These are phyloP conservation scores for Acromyrmex echinatior DNA, from an alignment of 1,140 invertebrate genomes.

Conservation along the genomic window DNA sequence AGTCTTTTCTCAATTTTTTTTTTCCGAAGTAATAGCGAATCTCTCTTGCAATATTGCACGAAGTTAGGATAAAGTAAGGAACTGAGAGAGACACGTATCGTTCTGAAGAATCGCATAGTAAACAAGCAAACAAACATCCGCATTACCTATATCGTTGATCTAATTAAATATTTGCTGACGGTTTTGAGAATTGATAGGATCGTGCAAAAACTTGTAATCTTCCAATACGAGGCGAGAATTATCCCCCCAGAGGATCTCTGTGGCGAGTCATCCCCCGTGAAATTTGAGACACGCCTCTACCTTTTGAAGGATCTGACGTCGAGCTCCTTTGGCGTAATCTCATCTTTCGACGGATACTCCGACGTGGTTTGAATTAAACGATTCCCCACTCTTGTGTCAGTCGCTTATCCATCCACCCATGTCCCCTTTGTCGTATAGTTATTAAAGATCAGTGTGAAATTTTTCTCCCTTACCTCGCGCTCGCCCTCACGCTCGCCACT, in stretches of 20 bases:
- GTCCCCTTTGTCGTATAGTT: constrained; percentile 51
- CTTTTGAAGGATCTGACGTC: constrained; percentile 32
- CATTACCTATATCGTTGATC: constrained; percentile 5
- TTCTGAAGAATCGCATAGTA: neutral
- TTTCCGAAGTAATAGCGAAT: neutral
- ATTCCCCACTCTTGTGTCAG: neutral
- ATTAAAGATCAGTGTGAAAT: constrained; percentile 69
- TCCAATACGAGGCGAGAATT: constrained; percentile 29
- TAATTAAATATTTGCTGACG: constrained; percentile 49
- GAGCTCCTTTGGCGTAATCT: constrained; percentile 62
- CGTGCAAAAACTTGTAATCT: constrained; percentile 34
- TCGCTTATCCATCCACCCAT: constrained; percentile 23
- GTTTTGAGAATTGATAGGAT: constrained; percentile 39
- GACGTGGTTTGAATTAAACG: constrained; percentile 73
- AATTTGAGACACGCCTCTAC: constrained; percentile 71
- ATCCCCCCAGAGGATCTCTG: constrained; percentile 5
- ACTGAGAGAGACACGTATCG: neutral
- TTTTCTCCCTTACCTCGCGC: constrained; percentile 34
- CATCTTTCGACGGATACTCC: constrained; percentile 69
- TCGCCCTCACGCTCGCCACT: neutral
- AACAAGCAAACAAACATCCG: constrained; percentile 28
- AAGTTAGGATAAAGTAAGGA: neutral
- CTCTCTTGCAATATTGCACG: neutral
- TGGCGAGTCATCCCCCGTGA: constrained; percentile 63
- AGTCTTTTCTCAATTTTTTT: neutral